Conservation (phyloP, 2,797 vertebrate species). For the Xiphorhynchus erythropygius region DNA sequence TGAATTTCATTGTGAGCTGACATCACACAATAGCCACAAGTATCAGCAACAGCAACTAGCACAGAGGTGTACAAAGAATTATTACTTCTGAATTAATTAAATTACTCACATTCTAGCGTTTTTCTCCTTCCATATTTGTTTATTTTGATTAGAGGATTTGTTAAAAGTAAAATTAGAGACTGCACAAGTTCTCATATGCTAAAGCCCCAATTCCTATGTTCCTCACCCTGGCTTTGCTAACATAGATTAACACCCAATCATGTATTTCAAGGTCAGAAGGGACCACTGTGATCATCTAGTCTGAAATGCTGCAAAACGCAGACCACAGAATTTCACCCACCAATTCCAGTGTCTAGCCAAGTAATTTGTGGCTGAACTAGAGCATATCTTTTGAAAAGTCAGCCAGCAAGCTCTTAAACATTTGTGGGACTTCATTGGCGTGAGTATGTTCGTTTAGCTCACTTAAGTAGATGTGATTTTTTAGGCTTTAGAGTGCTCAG, state of each 20-base stretch:
- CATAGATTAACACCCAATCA: background rate
- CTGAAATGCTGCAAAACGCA: constrained; percentile 21
- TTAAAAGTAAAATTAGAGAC: background rate
- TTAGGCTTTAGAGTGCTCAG: background rate
- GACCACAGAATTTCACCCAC: constrained; percentile 32
- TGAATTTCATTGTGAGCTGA: constrained; percentile 1
- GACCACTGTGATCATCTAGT: background rate
- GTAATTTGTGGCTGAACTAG: constrained; percentile 48
- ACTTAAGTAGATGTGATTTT: background rate
- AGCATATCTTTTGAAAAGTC: background rate
- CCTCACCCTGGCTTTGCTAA: background rate
- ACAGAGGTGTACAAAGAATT: background rate
- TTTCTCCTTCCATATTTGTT: background rate
- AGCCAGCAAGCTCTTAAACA: constrained; percentile 2
- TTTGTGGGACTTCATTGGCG: background rate
- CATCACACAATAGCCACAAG: background rate
- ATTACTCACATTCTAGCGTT: background rate
- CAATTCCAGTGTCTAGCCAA: constrained; percentile 56
- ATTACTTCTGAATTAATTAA: background rate
- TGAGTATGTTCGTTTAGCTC: background rate
- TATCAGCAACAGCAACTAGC: background rate
- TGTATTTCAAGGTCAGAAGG: constrained; percentile 24
- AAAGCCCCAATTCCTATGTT: background rate
- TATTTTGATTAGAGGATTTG: background rate
- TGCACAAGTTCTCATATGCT: background rate